A percentile compares a stretch with the other conserved stretches of the same genome.
Evolutionary conservation across 2,797 vertebrate genomes (phyloP).

Genomic region (Alca torda): DNA sequence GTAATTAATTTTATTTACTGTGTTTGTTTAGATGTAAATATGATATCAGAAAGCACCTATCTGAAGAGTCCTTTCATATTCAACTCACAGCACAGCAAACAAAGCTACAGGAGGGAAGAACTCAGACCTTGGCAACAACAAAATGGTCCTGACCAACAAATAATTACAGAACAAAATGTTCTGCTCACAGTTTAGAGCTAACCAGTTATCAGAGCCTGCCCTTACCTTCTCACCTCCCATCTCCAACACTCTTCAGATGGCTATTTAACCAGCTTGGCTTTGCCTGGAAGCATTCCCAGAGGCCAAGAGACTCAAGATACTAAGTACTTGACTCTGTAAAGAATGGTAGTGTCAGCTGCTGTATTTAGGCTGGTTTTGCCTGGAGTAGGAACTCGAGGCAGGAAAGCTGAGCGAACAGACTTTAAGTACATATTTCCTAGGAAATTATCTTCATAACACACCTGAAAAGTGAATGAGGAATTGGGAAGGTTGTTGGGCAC

Average conservation of each 20-base stretch:
- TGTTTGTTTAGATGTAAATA: neutral
- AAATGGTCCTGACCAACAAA: neutral
- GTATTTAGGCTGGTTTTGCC: neutral
- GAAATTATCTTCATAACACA: neutral
- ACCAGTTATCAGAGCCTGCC: neutral
- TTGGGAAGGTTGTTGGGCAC: neutral
- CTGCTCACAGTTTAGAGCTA: neutral
- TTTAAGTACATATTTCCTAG: neutral
- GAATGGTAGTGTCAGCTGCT: neutral
- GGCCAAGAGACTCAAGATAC: neutral
- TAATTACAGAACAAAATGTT: neutral
- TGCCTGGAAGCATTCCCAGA: neutral
- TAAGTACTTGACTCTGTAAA: neutral
- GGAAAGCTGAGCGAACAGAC: neutral
- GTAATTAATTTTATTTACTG: neutral
- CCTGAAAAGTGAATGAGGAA: neutral
- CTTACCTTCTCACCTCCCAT: neutral
- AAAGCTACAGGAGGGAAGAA: neutral
- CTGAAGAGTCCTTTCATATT: neutral
- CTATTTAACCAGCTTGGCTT: neutral
- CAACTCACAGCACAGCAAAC: neutral
- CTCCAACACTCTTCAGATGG: fast-evolving
- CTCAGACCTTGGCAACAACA: neutral
- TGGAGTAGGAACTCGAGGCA: neutral
- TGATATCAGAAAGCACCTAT: neutral